Evolutionary conservation across 2,888 invertebrate genomes (phyloP).

Genomic region (Vesta saturnalis): DNA sequence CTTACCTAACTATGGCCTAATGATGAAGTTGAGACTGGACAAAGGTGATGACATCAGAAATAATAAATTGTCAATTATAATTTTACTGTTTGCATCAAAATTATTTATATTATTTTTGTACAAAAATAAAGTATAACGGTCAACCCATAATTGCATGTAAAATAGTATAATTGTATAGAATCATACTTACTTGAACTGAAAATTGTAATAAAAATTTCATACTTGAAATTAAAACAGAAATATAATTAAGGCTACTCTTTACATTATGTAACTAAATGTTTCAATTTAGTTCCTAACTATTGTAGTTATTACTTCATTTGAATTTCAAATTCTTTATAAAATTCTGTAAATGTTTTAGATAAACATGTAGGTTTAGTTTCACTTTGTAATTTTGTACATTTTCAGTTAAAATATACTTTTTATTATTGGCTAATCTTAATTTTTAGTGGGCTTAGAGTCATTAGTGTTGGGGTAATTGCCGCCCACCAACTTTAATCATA

Average conservation of each 20-base stretch:
- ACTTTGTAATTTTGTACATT: conserved; percentile 11
- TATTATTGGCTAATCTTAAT: background rate
- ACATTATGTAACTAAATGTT: background rate
- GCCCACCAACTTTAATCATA: too few species aligned
- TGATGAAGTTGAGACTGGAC: too few species aligned
- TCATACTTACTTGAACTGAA: background rate
- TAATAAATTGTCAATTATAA: conserved; percentile 11
- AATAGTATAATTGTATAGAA: background rate
- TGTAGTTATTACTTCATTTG: too few species aligned
- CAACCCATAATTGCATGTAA: background rate
- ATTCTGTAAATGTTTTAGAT: background rate
- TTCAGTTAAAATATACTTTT: conserved; percentile 1
- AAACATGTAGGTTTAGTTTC: background rate
- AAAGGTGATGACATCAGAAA: conserved; percentile 9
- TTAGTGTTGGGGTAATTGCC: too few species aligned
- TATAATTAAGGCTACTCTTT: background rate
- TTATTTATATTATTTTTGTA: background rate
- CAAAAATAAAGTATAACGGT: too few species aligned
- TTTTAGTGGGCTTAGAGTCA: too few species aligned
- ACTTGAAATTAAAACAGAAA: background rate
- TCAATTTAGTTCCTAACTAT: too few species aligned
- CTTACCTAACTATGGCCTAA: too few species aligned
- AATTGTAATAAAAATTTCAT: background rate
- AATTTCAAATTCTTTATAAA: background rate
- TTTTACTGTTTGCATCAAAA: background rate